Percentiles rank a stretch among this genome's conserved stretches.
Conservation (phyloP, 2,797 vertebrate genomes). For the Anabacerthia variegaticeps region DNA sequence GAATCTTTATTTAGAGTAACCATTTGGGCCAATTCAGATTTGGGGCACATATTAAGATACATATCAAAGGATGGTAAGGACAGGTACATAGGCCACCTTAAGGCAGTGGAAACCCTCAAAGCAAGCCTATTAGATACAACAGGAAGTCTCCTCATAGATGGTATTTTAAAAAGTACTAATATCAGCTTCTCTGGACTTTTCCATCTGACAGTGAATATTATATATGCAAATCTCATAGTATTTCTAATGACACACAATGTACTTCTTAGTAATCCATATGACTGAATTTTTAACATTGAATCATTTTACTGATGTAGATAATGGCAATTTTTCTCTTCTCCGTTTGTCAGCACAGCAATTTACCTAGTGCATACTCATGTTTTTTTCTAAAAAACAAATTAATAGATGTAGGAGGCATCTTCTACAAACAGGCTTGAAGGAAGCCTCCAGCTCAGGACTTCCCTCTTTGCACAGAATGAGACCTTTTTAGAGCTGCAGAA, state of each 20-base stretch:
- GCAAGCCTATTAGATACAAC: neutral
- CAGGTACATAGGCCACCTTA: neutral
- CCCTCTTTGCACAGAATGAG: neutral
- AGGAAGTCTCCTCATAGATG: neutral
- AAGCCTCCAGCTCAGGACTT: neutral
- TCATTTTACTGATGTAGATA: neutral
- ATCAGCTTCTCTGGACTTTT: neutral
- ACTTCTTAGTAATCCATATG: neutral
- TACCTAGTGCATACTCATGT: neutral
- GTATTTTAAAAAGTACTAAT: neutral
- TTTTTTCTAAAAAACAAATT: neutral
- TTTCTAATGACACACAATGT: neutral
- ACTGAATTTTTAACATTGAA: neutral
- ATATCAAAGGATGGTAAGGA: neutral
- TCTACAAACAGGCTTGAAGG: neutral
- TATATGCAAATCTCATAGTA: neutral
- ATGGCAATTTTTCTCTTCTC: neutral
- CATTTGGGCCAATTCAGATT: neutral
- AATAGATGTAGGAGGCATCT: neutral
- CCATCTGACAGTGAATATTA: neutral
- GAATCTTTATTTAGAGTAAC: neutral
- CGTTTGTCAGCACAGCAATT: neutral
- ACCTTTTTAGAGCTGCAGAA: neutral
- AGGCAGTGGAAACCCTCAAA: neutral
- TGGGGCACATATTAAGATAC: neutral